Percentiles rank a stretch among this genome's conserved stretches.
These are phyloP conservation scores for Mormyrus lacerda DNA, from an alignment of 2,113 vertebrate genomes.

Conservation along the genomic window DNA sequence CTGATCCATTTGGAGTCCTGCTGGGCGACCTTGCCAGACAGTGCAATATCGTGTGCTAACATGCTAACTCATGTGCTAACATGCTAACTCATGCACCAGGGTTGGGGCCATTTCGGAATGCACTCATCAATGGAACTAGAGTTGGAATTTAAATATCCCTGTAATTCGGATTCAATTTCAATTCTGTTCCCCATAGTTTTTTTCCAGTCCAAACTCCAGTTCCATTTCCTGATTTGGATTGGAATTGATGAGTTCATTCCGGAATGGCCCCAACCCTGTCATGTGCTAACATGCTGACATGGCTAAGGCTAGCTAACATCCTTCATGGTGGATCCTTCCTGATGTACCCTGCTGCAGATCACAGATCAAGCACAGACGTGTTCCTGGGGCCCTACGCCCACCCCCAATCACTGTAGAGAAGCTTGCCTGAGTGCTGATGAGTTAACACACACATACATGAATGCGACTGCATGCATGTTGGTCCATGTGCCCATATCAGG, in stretches of 20 bases:
- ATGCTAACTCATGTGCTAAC: neutral
- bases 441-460: neutral
- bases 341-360: neutral
- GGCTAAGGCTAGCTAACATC: neutral
- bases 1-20: neutral
- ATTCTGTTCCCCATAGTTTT: too few relatives aligned
- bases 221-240: too few relatives aligned
- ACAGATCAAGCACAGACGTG: neutral
- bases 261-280: too few relatives aligned
- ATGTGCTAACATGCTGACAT: neutral
- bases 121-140: too few relatives aligned
- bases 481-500: slow-evolving; percentile 30
- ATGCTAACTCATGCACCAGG: neutral
- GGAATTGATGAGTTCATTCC: too few relatives aligned
- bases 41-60: neutral
- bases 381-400: neutral
- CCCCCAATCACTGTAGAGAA: neutral
- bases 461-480: slow-evolving; percentile 25
- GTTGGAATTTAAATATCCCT: too few relatives aligned
- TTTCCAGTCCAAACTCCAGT: too few relatives aligned
- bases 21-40: neutral
- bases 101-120: too few relatives aligned
- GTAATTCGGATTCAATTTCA: too few relatives aligned
- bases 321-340: neutral
- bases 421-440: neutral